Evolutionary conservation across 2,888 invertebrate species (phyloP).

Genomic region (Bunonema sp.): DNA sequence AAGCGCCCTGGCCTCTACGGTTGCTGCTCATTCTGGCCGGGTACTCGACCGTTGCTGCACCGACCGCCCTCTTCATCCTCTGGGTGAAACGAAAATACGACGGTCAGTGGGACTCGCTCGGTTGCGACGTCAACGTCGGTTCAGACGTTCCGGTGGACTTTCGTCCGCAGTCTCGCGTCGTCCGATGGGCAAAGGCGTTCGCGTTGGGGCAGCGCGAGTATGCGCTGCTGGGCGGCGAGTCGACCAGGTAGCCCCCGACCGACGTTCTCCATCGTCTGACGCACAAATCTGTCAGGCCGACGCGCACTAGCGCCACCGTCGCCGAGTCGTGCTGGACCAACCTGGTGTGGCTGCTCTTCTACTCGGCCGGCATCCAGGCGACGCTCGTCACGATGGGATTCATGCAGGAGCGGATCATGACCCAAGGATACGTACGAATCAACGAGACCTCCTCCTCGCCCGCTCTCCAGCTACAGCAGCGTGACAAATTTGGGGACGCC

Average conservation of each 20-base stretch:
- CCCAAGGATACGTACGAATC: slow-evolving; percentile 48
- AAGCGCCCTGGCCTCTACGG: slow-evolving; percentile 29
- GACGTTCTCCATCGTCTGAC: slow-evolving; percentile 9
- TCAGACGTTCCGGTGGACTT: too few species aligned
- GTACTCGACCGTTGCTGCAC: slow-evolving; percentile 27
- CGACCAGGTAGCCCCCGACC: slow-evolving; percentile 3
- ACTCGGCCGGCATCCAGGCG: slow-evolving; percentile 67
- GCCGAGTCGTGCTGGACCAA: too few species aligned
- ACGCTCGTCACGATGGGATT: slow-evolving; percentile 73
- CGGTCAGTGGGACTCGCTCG: slow-evolving; percentile 10
- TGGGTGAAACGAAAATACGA: slow-evolving; percentile 14
- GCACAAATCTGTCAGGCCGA: neutral
- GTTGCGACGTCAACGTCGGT: too few species aligned
- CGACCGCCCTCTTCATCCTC: slow-evolving; percentile 19
- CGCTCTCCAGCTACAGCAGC: slow-evolving; percentile 5
- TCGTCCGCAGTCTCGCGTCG: too few species aligned
- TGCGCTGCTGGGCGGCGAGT: slow-evolving; percentile 6
- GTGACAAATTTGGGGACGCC: slow-evolving; percentile 68
- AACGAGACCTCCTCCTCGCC: too few species aligned
- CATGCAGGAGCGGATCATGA: slow-evolving; percentile 94
- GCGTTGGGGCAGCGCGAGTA: slow-evolving; percentile 33
- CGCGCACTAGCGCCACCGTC: neutral
- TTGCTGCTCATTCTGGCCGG: slow-evolving; percentile 28
- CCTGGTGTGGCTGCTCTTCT: slow-evolving; percentile 54
- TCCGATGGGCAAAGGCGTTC: slow-evolving; percentile 13